Conservation (phyloP, 2,113 vertebrate genomes). For the Amblyopsis rosae region DNA sequence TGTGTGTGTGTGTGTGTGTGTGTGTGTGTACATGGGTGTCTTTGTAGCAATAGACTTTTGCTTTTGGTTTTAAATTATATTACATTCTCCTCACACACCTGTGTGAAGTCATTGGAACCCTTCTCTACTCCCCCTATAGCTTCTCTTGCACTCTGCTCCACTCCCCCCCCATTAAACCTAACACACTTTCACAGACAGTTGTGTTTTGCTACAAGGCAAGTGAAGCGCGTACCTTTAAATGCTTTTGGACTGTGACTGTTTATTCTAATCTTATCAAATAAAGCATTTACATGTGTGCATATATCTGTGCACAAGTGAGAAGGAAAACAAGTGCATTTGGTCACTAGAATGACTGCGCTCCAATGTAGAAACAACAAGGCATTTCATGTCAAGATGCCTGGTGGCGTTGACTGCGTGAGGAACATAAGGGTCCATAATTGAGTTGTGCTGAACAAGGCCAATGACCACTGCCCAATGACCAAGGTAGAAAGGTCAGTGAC, state of each 20-base stretch:
- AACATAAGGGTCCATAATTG: conserved; percentile 68
- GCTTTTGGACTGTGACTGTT: conserved; percentile 1
- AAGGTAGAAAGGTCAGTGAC: conserved; percentile 71
- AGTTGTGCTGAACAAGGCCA: conserved; percentile 67
- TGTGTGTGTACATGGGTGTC: background rate
- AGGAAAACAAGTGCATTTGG: conserved; percentile 5
- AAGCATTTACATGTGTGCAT: conserved; percentile 1
- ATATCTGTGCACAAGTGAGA: background rate
- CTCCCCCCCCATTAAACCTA: too few relatives aligned
- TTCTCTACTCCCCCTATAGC: too few relatives aligned
- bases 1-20: background rate
- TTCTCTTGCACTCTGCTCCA: too few relatives aligned
- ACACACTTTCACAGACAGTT: too few relatives aligned
- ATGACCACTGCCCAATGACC: conserved; percentile 56
- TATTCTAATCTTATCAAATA: conserved; percentile 15
- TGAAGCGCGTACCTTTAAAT: background rate
- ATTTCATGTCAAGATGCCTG: conserved; percentile 56
- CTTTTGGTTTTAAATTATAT: too few relatives aligned
- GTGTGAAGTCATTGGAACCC: too few relatives aligned
- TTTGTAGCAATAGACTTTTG: background rate
- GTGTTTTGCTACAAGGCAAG: too few relatives aligned
- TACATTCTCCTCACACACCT: too few relatives aligned
- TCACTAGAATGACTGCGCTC: conserved; percentile 7
- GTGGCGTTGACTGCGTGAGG: conserved; percentile 47
- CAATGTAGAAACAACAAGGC: conserved; percentile 6